Evolutionary conservation across 2,113 vertebrate species (phyloP), one percentile per base, ranked within the genome.

Genomic region (Tachysurus vachellii): DNA sequence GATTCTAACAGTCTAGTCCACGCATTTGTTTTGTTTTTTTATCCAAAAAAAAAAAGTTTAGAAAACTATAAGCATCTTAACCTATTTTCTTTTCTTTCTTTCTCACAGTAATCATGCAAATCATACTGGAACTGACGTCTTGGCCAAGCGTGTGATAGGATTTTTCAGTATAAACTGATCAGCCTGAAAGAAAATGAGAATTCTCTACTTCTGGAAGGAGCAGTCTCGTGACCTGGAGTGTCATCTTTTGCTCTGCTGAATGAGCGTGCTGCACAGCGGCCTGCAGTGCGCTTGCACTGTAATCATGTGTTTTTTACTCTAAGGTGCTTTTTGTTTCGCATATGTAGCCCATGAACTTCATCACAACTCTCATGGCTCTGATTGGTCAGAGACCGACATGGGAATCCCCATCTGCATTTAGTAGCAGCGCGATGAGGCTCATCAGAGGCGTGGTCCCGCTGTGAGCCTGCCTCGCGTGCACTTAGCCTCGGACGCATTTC

Each of bases 401-500:
- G 96, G 93, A 96, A 94, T 95, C 94, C 95, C 94, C 93, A 81
- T 93, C 91, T 87, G 93, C 92, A 5, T 93, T 94, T 89, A 92
- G 92, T 88, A 82, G 88, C 19, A 85, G 90, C 87, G 90, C 93
- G 92, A 97, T 97, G 97, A 95, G 94, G 95, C 94, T 95, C 94
- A 94, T 95, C 90, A 92, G 95, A 95, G 96, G 97, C 95, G 96
- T 95, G 95, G 95, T 96, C 95, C 93, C 91, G 93, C 95, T 92
- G 95, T 95, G 96, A 97, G 96, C 95, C 90, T 88, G 94, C 93
- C 95, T 96, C 95, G 87, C 87, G 89, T 91, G 91, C 89, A 26
- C 19, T 68, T 26, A 56, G 61, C 31, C 88, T 92, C 73, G 93
- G 95, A 94, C 92, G 91, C 94, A 31, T n/a, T 85, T 44, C 50